Percentiles rank a stretch among this genome's conserved stretches.
phyloP scores from a whole-genome alignment of 1,140 invertebrate species.

The Vanessa atalanta region DNA sequence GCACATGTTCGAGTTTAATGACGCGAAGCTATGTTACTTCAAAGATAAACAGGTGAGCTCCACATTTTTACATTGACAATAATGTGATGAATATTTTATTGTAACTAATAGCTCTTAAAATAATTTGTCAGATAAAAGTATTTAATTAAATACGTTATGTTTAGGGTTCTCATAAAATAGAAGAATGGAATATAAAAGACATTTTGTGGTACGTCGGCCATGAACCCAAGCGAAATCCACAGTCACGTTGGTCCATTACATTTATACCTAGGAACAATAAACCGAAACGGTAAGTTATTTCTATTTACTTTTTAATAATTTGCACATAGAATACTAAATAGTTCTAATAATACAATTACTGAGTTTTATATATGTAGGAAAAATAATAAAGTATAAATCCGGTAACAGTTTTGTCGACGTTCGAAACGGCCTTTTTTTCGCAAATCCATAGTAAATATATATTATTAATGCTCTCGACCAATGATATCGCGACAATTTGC shows the following conservation, averaged over 20 bases:
- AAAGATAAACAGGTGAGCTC: slow-evolving; percentile 87
- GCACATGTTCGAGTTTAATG: slow-evolving; percentile 89
- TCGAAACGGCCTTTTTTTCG: too few relatives aligned
- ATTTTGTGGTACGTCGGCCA: slow-evolving; percentile 91
- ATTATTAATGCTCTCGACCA: too few relatives aligned
- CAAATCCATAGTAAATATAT: too few relatives aligned
- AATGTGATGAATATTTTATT: not conserved
- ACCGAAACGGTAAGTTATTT: slow-evolving; percentile 81
- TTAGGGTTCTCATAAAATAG: slow-evolving; percentile 83
- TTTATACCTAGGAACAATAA: slow-evolving; percentile 86
- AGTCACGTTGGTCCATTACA: slow-evolving; percentile 88
- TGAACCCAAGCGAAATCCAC: slow-evolving; percentile 90
- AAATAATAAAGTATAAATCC: too few relatives aligned
- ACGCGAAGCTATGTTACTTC: slow-evolving; percentile 88
- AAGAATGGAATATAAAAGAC: slow-evolving; percentile 89
- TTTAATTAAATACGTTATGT: slow-evolving; percentile 32
- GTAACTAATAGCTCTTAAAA: too few relatives aligned
- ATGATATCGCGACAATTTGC: too few relatives aligned
- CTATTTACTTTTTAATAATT: not conserved
- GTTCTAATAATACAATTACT: too few relatives aligned
- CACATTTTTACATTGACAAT: not conserved
- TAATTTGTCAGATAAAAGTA: too few relatives aligned
- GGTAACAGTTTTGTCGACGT: too few relatives aligned
- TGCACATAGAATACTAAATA: too few relatives aligned
- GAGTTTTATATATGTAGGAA: too few relatives aligned